A percentile compares a stretch with the other conserved stretches of the same genome.
phyloP scores from a whole-genome alignment of 2,113 vertebrate species.

The Otolemur garnettii region DNA sequence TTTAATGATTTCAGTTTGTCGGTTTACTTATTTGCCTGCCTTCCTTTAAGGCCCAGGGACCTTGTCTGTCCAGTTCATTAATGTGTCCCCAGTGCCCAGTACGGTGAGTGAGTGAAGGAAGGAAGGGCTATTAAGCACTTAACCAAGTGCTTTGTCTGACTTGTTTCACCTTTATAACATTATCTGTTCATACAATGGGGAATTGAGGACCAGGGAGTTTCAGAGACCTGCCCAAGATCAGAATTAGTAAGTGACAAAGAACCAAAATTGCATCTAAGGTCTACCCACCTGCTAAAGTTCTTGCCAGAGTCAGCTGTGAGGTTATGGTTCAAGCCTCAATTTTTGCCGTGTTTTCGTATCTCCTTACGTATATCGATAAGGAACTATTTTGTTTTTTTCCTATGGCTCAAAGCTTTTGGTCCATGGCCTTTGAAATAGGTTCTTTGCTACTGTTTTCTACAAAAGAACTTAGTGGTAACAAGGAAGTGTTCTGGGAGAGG shows the following conservation, averaged over 20 bases:
- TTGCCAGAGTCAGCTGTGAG: background rate
- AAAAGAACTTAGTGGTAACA: background rate
- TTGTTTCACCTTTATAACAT: background rate
- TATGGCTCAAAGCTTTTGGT: background rate
- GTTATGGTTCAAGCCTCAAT: background rate
- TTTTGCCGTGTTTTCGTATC: conserved; percentile 23
- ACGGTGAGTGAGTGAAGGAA: background rate
- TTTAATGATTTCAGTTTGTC: background rate
- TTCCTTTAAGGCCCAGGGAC: background rate
- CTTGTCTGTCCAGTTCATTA: conserved; percentile 12
- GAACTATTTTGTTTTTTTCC: conserved; percentile 4
- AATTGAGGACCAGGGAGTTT: background rate
- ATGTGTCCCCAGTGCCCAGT: background rate
- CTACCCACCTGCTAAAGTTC: background rate
- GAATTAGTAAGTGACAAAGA: conserved; percentile 5
- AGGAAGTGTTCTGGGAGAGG: background rate
- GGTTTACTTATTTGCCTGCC: conserved; percentile 19
- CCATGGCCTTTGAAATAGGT: background rate
- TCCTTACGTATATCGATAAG: background rate
- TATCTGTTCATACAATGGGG: background rate
- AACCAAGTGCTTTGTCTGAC: background rate
- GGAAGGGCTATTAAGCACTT: background rate
- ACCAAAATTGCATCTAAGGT: background rate
- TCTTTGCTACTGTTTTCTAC: background rate
- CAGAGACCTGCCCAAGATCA: background rate